Base-by-base conservation (phyloP, 2,797 vertebrate genomes). In the Esox lucius region DNA sequence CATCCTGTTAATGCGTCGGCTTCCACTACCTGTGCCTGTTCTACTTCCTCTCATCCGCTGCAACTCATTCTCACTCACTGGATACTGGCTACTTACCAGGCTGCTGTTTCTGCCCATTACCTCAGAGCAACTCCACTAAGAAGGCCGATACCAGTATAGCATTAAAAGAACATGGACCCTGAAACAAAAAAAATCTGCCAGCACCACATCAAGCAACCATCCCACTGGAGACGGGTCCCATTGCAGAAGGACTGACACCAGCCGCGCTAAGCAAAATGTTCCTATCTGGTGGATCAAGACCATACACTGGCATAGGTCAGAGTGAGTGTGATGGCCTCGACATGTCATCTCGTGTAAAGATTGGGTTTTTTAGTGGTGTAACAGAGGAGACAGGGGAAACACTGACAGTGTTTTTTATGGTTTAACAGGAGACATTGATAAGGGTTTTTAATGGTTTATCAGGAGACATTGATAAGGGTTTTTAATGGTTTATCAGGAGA, bases 1-100 rank as follows among this genome's bases (percentile, higher is more conserved):
- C 83, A 75, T 86, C 85, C 84, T 78, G 87, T 87, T 87, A 87
- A 84, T 85, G 80, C 73, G 81, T 82, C 81, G 78, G 81, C 81
- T 81, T 85, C 83, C 86, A 82, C 78, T 68, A 79, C 83, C 76
- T 83, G n/a, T 31, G 42, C 11, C 42, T 46, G 42, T 46, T 59
- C 77, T 61, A 22, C 82, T 77, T 83, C 19, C 31, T 61, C 77
- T 68, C 75, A 48, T 46, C 42, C 42, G 81, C 78, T 67, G 75
- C 46, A 81, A 75, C 17, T 71, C 2, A 82, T 59, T n/a, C 56
- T 59, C 22, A 59, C 17, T 4, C 8, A 59, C n/a, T 24, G 56
- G 56, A 59, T 59, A 79, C 83, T 80, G 68, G 71, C 61, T 33
- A 56, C 19, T 33, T 42, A 28, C 16, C 24, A 24, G 15, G 42